Evolutionary conservation across 2,888 invertebrate species (phyloP).

Genomic region (Cynaeus angustus): DNA sequence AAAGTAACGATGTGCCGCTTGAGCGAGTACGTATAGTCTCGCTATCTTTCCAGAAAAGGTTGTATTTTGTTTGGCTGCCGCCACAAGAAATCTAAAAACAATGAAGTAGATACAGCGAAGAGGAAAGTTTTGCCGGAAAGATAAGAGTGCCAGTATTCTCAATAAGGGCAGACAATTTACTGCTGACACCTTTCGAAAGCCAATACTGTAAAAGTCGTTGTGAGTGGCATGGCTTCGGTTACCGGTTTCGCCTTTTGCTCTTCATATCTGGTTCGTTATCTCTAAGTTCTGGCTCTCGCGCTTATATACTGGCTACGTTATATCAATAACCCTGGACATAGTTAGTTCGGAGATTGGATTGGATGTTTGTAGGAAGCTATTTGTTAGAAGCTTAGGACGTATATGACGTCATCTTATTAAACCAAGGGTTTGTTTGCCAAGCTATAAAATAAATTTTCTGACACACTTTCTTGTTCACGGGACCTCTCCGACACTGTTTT

Average conservation of each 20-base stretch:
- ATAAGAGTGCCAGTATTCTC: constrained; percentile 51
- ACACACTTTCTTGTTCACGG: constrained; percentile 66
- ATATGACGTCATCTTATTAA: constrained; percentile 68
- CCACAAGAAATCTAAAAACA: constrained; percentile 45
- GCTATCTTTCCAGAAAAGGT: constrained; percentile 20
- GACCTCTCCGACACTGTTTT: constrained; percentile 62
- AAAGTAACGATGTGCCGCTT: constrained; percentile 42
- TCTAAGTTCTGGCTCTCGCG: constrained; percentile 46
- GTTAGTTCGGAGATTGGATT: constrained; percentile 62
- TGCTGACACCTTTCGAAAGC: constrained; percentile 53
- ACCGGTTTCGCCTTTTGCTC: constrained; percentile 44
- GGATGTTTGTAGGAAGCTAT: constrained; percentile 64
- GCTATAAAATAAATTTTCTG: constrained; percentile 68
- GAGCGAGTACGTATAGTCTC: constrained; percentile 37
- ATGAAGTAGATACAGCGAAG: constrained; percentile 43
- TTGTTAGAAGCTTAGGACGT: constrained; percentile 64
- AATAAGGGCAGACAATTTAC: constrained; percentile 53
- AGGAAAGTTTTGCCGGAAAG: constrained; percentile 49
- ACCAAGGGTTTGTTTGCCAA: constrained; percentile 67
- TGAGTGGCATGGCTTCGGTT: constrained; percentile 47
- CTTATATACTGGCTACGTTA: constrained; percentile 49
- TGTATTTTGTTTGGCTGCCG: constrained; percentile 44
- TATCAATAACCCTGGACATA: constrained; percentile 61
- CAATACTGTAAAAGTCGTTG: constrained; percentile 50
- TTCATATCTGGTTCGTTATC: constrained; percentile 51